Evolutionary conservation across 2,113 vertebrate species (phyloP).

Genomic region (Perca fluviatilis): DNA sequence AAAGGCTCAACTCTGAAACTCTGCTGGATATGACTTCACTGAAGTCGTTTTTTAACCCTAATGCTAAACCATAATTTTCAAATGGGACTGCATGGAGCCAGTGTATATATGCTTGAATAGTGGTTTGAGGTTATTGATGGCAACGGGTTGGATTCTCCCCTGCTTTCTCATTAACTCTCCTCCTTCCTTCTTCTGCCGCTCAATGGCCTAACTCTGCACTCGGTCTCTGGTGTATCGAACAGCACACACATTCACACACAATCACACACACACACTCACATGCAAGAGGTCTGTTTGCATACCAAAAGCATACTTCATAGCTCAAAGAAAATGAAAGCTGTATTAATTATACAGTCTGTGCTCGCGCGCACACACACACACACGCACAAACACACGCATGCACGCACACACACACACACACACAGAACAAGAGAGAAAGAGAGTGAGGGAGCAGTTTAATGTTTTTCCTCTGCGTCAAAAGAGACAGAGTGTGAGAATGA

Average conservation of each 20-base stretch:
- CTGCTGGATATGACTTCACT: slow-evolving; percentile 49
- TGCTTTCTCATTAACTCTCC: slow-evolving; percentile 78
- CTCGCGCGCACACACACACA: slow-evolving; percentile 10
- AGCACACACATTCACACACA: slow-evolving; percentile 13
- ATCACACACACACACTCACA: slow-evolving; percentile 17
- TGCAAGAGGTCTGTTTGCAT: slow-evolving; percentile 75
- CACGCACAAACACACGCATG: neutral
- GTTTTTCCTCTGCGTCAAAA: slow-evolving; percentile 78
- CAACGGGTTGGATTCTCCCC: slow-evolving; percentile 54
- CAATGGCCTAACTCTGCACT: slow-evolving; percentile 73
- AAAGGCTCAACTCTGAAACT: slow-evolving; percentile 48
- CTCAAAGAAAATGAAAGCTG: slow-evolving; percentile 74
- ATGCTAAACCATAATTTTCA: slow-evolving; percentile 57
- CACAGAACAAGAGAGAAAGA: neutral
- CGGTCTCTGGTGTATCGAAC: slow-evolving; percentile 70
- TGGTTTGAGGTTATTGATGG: slow-evolving; percentile 72
- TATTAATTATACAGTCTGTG: slow-evolving; percentile 76
- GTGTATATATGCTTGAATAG: slow-evolving; percentile 57
- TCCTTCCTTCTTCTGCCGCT: slow-evolving; percentile 61
- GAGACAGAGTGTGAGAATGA: slow-evolving; percentile 78
- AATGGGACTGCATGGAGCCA: slow-evolving; percentile 42
- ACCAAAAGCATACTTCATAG: slow-evolving; percentile 78
- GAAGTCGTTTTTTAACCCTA: slow-evolving; percentile 55
- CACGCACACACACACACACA: neutral
- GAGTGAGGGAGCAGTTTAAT: slow-evolving; percentile 62